Conservation (phyloP, 2,888 invertebrate genomes). For the Allolobophora icterica region DNA sequence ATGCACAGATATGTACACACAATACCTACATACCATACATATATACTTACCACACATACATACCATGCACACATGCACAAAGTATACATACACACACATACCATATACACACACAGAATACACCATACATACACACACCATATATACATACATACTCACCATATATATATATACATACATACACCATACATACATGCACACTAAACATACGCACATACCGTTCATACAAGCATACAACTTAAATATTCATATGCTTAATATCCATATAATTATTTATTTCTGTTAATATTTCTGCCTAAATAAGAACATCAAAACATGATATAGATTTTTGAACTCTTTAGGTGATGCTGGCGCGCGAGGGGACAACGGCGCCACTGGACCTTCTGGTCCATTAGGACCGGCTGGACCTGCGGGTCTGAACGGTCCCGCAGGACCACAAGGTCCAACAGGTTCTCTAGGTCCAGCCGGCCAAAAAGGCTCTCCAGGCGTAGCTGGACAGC, state of each 20-base stretch:
- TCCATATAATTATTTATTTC: not conserved
- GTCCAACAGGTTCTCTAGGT: conserved; percentile 41
- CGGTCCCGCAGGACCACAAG: conserved; percentile 37
- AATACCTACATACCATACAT: no score
- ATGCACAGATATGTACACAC: no score
- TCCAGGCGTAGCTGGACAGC: conserved; percentile 31
- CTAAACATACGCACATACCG: no score
- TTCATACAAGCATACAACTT: no score
- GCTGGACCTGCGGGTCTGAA: conserved; percentile 14
- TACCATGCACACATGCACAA: no score
- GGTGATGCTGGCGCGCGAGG: conserved; percentile 30
- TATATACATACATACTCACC: no score
- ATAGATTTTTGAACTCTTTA: not conserved
- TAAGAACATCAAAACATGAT: not conserved
- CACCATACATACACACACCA: no score
- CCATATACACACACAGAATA: no score
- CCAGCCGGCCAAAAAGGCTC: conserved; percentile 38
- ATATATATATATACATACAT: no score
- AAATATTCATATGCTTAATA: not conserved
- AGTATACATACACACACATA: no score
- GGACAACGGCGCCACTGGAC: conserved; percentile 37
- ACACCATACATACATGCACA: no score
- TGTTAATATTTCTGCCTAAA: not conserved
- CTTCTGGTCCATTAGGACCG: conserved; percentile 53
- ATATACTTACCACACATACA: no score